Base-by-base conservation (phyloP, 2,113 vertebrate genomes). In the Euleptes europaea region DNA sequence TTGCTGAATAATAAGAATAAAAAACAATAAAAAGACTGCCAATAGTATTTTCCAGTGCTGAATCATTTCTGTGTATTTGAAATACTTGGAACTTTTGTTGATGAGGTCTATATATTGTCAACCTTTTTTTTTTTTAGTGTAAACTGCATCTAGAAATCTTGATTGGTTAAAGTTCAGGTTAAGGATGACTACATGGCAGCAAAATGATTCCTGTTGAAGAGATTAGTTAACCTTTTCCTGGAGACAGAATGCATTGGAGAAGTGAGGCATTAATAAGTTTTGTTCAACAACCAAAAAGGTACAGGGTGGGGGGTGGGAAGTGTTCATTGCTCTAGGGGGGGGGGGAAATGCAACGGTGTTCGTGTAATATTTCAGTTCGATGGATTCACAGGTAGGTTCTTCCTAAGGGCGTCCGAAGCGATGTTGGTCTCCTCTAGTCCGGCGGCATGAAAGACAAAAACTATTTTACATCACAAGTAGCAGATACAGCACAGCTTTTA, bases 381-480 rank as follows among this genome's bases (percentile, higher is more conserved):
- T 92, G 93, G 91, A 94, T 94, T 91, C 92, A 92, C 89, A 95
- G 93, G 95, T 93, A 92, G 96, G 93, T 93, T 95, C 92, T 93
- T 94, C 94, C 94, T 94, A 95, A 91, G 91, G 93, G 92, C 94
- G 92, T 94, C 4, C 94, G 95, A 96, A 95, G 95, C 94, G 89
- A 91, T 82, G 94, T 73, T 87, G 92, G 93, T 95, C 93, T 94
- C 94, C 92, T 95, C 92, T 94, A 95, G 96, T 94, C 95, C 95
- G 95, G 96, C 97, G 95, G 96, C 97, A 96, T 94, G 93, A 96
- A 95, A 95, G 95, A 97, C 96, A 95, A 95, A 93, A 94, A 96
- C 96, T 95, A 95, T 94, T 93, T 94, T 95, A 96, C 96, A 94
- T 91, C 94, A 94, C 93, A 93, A 96, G 89, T 89, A 94, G 94